Percentiles rank a stretch among this genome's conserved stretches.
Conservation (phyloP, 2,113 vertebrate genomes). For the Piaya cayana region DNA sequence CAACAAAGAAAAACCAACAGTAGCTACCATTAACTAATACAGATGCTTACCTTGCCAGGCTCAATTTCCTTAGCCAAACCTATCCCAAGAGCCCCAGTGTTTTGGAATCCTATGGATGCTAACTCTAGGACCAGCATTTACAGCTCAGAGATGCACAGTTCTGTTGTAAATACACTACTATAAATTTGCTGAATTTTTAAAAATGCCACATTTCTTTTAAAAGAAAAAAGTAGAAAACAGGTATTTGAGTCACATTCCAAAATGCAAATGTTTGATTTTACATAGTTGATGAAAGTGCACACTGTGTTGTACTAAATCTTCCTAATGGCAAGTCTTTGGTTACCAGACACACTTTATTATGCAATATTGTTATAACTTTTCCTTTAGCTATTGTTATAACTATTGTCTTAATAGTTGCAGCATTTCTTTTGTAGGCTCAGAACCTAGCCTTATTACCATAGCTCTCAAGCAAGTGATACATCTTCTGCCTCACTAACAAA, state of each 20-base stretch:
- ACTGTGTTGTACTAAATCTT: neutral
- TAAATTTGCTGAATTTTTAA: neutral
- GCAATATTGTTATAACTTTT: neutral
- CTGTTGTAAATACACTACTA: neutral
- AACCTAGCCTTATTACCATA: neutral
- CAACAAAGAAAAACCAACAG: neutral
- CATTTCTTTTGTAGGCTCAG: neutral
- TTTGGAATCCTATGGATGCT: neutral
- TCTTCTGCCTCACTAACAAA: neutral
- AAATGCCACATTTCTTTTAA: neutral
- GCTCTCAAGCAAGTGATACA: neutral
- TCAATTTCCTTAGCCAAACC: neutral
- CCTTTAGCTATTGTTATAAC: too few species aligned
- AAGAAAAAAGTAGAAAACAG: neutral
- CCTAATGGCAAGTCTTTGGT: neutral
- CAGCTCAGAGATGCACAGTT: neutral
- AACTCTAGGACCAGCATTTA: neutral
- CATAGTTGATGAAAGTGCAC: neutral
- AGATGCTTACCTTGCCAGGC: neutral
- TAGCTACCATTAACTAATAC: neutral
- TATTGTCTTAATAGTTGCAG: neutral
- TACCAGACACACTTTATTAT: neutral
- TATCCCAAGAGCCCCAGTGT: neutral
- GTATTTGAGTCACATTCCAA: neutral
- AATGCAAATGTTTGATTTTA: neutral